Conservation (phyloP, 2,888 invertebrate species). For the Gastracanthus pulcherrimus region DNA sequence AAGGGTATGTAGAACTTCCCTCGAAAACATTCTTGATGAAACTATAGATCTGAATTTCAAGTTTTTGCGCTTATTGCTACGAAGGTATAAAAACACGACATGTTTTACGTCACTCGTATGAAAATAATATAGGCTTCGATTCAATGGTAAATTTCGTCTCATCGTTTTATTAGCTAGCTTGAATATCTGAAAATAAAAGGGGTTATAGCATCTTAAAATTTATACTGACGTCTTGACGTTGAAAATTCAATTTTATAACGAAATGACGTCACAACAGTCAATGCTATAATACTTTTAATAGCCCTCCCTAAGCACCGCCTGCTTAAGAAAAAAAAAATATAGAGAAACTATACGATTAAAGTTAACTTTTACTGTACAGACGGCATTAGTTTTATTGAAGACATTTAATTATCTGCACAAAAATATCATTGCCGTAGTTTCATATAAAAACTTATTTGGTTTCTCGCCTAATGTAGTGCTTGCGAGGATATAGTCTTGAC, state of each 20-base stretch:
- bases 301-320: background rate
- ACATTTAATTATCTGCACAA: background rate
- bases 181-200: constrained; percentile 25
- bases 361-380: background rate
- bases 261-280: constrained; percentile 13
- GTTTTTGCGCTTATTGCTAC: background rate
- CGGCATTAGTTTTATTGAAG: too few species aligned
- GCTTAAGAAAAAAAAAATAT: background rate
- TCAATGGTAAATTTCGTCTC: constrained; percentile 11
- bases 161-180: constrained; percentile 27
- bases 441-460: too few species aligned
- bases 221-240: background rate
- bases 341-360: background rate
- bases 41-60: background rate
- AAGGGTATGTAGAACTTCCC: too few species aligned
- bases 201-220: background rate
- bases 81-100: background rate
- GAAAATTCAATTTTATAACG: constrained; percentile 11
- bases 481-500: too few species aligned
- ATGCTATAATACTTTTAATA: background rate
- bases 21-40: background rate
- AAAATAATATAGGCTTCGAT: background rate
- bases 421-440: too few species aligned
- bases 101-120: background rate
- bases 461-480: too few species aligned